Evolutionary conservation across 2,797 vertebrate genomes (phyloP).

Genomic region (Pseudochirops cupreus): DNA sequence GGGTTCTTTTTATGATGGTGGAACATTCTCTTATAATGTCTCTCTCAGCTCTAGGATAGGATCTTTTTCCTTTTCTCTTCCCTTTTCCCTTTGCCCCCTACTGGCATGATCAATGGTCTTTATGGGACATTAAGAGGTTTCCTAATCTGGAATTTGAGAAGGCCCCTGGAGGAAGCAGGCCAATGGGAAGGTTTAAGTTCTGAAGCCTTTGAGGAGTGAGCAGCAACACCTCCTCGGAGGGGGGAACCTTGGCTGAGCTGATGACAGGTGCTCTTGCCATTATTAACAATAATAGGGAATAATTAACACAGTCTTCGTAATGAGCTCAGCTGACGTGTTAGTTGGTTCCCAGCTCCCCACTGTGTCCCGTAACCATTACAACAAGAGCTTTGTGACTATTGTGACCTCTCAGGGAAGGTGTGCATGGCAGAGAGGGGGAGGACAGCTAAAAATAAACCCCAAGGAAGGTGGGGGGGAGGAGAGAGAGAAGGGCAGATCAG

Average conservation of each 20-base stretch:
- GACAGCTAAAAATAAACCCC: not conserved
- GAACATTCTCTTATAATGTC: not conserved
- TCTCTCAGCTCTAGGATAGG: not conserved
- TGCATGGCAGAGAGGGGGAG: not conserved
- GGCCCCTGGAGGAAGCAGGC: not conserved
- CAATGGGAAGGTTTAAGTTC: not conserved
- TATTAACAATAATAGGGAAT: slow-evolving; percentile 20
- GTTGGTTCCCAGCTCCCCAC: not conserved
- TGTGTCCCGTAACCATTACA: not conserved
- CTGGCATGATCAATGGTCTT: not conserved
- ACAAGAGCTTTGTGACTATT: slow-evolving; percentile 11
- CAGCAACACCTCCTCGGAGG: not conserved
- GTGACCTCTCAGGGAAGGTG: not conserved
- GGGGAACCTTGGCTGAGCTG: not conserved
- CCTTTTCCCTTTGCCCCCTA: not conserved
- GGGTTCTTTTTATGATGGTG: not conserved
- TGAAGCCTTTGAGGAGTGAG: not conserved
- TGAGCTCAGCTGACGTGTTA: not conserved
- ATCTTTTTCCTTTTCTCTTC: not conserved
- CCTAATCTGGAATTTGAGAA: not conserved
- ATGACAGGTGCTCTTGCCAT: slow-evolving; percentile 1
- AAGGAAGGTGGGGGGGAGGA: not conserved
- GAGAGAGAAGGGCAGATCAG: not conserved
- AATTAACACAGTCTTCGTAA: not conserved
- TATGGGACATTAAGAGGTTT: not conserved